Conservation (phyloP, 2,113 vertebrate species). For the Isichthys henryi region DNA sequence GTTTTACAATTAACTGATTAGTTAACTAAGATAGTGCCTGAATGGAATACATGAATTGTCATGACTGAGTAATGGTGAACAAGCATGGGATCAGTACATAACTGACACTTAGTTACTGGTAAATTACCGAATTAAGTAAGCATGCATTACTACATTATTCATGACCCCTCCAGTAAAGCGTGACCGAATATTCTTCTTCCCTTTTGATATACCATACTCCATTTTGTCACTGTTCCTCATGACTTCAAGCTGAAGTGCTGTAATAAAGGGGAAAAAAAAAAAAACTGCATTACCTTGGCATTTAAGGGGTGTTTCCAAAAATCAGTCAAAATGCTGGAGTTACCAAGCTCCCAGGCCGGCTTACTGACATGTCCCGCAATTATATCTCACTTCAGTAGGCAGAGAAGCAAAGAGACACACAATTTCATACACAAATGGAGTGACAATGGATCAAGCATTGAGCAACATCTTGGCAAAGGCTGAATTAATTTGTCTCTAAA, state of each 20-base stretch:
- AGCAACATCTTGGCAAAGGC: background rate
- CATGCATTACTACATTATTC: too few species aligned
- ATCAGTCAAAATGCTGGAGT: background rate
- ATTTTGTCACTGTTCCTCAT: background rate
- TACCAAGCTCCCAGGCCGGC: background rate
- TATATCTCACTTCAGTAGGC: background rate
- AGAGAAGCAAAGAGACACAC: background rate
- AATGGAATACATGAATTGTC: too few species aligned
- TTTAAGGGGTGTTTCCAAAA: background rate
- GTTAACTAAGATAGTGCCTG: too few species aligned
- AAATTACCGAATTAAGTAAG: too few species aligned
- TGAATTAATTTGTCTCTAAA: background rate
- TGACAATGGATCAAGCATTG: background rate
- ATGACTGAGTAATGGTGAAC: too few species aligned
- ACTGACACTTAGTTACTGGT: too few species aligned
- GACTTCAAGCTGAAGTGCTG: background rate
- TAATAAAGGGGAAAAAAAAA: background rate
- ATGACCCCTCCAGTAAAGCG: too few species aligned
- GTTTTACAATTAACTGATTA: too few species aligned
- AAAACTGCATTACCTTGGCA: background rate
- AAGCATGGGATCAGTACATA: too few species aligned
- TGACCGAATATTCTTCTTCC: background rate
- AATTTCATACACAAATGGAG: background rate
- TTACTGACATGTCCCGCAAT: background rate
- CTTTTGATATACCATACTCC: background rate